Evolutionary conservation across 1,140 invertebrate species (phyloP), one percentile per base, ranked within the genome.

Genomic region (Neodiprion virginianus): DNA sequence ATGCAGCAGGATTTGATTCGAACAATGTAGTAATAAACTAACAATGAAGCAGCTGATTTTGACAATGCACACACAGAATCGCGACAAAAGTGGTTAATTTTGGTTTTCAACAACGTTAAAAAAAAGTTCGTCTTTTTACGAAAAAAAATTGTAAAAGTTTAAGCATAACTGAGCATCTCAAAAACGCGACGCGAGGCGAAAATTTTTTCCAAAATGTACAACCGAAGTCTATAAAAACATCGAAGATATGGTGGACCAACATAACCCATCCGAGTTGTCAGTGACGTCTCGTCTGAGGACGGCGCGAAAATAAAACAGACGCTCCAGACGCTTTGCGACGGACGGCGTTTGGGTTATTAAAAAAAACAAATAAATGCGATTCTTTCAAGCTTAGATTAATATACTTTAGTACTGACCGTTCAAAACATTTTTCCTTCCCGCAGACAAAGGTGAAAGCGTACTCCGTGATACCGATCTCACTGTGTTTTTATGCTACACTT

Each of bases 21-120:
- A 47, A 69, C 23, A 47, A 69, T 23, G 12, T 11, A 82, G 79
- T 71, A 87, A 87, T 87, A 86, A 61, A 61, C 53, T 61, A 61
- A 61, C 53, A 61, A 61, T 61, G n/a, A 17, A 61, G 87, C 86
- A 88, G 87, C 86, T 88, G 87, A 88, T 87, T 88, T 87, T 88
- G 86, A 88, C 87, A 88, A 87, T 84, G 81, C 80, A 73, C 75
- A 47, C 75, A 67, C n/a, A 69, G 74, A 72, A 76, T 75, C 71
- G 75, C 74, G 75, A 75, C 74, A 76, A 72, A 72, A 74, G 49
- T 28, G n/a, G 77, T 49, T 73, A 75, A 75, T 77, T 83, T 84
- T 85, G 82, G 83, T 86, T 85, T 83, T 83, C 79, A 79, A 28
- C 66, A 49, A 74, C 48, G 74, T 71, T 75, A 7, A 66, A 14